Evolutionary conservation across 2,113 vertebrate genomes (phyloP).

Genomic region (Chiloscyllium plagiosum): DNA sequence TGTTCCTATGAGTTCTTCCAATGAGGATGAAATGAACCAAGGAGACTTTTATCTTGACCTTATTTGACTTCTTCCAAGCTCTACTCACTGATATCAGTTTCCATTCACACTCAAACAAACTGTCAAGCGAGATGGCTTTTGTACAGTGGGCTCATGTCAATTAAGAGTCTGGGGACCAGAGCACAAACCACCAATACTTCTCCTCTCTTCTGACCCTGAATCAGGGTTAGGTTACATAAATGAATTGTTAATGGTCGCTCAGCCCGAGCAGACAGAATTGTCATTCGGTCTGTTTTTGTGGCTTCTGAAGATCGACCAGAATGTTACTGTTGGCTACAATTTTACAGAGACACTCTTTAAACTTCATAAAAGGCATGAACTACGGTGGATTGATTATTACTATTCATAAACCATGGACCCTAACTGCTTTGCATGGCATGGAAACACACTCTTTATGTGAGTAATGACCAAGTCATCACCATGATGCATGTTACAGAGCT

Average conservation of each 20-base stretch:
- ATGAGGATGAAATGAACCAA: too few species aligned
- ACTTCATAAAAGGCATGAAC: not conserved
- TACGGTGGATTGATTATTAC: not conserved
- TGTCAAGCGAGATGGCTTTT: not conserved
- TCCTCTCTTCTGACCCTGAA: not conserved
- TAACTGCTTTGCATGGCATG: not conserved
- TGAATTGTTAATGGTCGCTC: not conserved
- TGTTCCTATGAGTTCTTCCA: not conserved
- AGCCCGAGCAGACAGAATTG: not conserved
- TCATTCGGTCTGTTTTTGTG: not conserved
- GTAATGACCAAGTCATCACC: not conserved
- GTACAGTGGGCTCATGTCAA: not conserved
- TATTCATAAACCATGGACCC: not conserved
- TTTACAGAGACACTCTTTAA: not conserved
- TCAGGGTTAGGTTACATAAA: not conserved
- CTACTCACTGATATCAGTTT: not conserved
- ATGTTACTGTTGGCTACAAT: not conserved
- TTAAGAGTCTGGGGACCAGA: not conserved
- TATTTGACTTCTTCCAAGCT: not conserved
- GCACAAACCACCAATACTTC: not conserved
- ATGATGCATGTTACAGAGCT: not conserved
- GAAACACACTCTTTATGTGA: not conserved
- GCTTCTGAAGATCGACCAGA: not conserved
- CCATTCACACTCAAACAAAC: not conserved
- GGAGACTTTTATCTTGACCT: not conserved